Base-by-base conservation (phyloP, 2,113 vertebrate genomes). In the Myiozetetes cayanensis region DNA sequence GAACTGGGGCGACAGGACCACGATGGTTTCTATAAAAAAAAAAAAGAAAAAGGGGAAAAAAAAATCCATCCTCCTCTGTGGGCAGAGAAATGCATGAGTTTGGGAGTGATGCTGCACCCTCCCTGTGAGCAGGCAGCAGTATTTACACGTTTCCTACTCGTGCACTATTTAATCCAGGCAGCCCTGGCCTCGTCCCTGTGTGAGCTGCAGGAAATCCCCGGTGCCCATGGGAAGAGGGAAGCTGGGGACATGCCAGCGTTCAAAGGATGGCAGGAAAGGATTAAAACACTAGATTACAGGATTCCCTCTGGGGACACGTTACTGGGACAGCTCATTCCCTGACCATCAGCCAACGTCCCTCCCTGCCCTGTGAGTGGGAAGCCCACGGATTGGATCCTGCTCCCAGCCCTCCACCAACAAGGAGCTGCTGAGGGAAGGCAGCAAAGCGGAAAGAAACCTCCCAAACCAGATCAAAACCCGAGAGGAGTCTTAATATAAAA, bases 251-350 rank as follows among this genome's bases (percentile, higher is more conserved):
- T 55, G 96, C 91, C 89, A 93, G 81, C 52, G 30, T 67, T 59
- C 23, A 30, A 74, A 81, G 92, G 85, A 77, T 15, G n/a, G 93
- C 89, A 93, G 92, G 87, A 90, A 77, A 90, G 90, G 94, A 96
- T 95, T 82, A 90, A 91, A 89, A 20, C 63, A 8, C 67, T 24
- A 70, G 44, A 85, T 93, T 81, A 82, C 78, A 85, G 88, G 89
- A 88, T 91, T 94, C 94, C 94, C 92, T 66, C 84, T 31, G 63
- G 92, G 89, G 74, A 93, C 70, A 74, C 33, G 62, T 74, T 73
- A 27, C n/a, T 66, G 13, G 15, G 78, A 56, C 24, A 58, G 77
- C 92, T 89, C 93, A 49, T 25, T 35, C 79, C 83, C 86, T 80
- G 90, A 84, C 35, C 79, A 49, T 1, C 44, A 23, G 85, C 80